Evolutionary conservation across 2,113 vertebrate species (phyloP).

Genomic region (Channa maculata): DNA sequence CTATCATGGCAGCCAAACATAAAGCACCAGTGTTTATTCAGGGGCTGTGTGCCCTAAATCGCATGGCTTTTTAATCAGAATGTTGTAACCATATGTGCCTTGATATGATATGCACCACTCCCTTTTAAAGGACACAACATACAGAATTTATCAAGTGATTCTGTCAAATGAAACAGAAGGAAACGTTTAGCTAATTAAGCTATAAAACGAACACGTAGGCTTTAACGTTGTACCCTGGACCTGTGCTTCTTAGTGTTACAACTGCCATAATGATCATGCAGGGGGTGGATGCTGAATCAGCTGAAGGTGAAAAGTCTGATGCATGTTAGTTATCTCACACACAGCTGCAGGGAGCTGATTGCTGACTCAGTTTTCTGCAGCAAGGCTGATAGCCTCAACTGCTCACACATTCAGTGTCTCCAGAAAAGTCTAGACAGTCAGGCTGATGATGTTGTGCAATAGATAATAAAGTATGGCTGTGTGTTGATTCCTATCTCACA

Average conservation of each 20-base stretch:
- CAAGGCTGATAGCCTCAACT: not conserved
- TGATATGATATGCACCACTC: not conserved
- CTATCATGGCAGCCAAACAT: not conserved
- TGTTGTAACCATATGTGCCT: too few species aligned
- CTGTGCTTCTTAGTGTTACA: too few species aligned
- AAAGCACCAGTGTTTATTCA: not conserved
- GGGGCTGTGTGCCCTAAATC: not conserved
- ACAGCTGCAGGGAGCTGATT: constrained; percentile 29
- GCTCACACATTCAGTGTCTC: not conserved
- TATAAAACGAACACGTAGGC: too few species aligned
- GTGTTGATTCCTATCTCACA: not conserved
- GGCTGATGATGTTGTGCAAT: not conserved
- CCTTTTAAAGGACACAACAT: too few species aligned
- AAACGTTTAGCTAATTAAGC: too few species aligned
- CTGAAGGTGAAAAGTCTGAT: constrained; percentile 5
- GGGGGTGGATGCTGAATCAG: constrained; percentile 10
- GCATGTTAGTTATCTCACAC: not conserved
- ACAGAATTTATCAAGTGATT: too few species aligned
- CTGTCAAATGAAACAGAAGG: too few species aligned
- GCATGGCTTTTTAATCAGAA: too few species aligned
- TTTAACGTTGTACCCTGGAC: too few species aligned
- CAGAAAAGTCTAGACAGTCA: constrained; percentile 13
- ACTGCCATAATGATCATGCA: too few species aligned
- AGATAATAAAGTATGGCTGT: not conserved
- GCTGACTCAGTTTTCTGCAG: constrained; percentile 39